Evolutionary conservation across 2,113 vertebrate genomes (phyloP).

Genomic region (Tragelaphus strepsiceros): DNA sequence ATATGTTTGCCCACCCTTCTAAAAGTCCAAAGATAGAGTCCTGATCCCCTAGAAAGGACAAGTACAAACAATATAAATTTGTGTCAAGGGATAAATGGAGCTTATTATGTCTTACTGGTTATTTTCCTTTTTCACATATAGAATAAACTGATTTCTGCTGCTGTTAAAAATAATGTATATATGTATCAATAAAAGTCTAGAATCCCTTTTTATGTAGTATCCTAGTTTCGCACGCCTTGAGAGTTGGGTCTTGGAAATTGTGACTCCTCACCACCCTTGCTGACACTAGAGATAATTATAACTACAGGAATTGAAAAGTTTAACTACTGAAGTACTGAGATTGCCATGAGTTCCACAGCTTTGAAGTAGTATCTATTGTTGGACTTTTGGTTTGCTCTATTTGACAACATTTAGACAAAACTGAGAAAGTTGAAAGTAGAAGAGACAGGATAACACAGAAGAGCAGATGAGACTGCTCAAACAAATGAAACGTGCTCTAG

Average conservation of each 20-base stretch:
- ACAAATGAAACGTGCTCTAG: neutral
- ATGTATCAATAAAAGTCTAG: neutral
- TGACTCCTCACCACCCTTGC: neutral
- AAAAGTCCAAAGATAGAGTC: conserved; percentile 29
- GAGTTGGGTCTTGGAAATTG: neutral
- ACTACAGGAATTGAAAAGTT: neutral
- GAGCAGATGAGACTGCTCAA: neutral
- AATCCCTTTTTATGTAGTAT: neutral
- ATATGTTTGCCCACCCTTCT: conserved; percentile 7
- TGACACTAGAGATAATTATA: neutral
- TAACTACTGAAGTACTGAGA: neutral
- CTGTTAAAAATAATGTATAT: neutral
- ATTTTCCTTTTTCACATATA: conserved; percentile 64
- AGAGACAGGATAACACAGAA: neutral
- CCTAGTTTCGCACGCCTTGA: neutral
- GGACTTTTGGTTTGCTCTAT: neutral
- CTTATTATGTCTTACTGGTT: conserved; percentile 49
- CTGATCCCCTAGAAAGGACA: neutral
- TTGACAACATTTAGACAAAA: neutral
- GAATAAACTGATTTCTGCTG: conserved; percentile 66
- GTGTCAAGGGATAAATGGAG: conserved; percentile 36
- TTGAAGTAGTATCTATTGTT: neutral
- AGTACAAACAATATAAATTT: neutral
- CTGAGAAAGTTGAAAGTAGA: neutral
- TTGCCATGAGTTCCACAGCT: neutral